Base-by-base conservation (phyloP, 2,113 vertebrate species). In the Zosterops lateralis region DNA sequence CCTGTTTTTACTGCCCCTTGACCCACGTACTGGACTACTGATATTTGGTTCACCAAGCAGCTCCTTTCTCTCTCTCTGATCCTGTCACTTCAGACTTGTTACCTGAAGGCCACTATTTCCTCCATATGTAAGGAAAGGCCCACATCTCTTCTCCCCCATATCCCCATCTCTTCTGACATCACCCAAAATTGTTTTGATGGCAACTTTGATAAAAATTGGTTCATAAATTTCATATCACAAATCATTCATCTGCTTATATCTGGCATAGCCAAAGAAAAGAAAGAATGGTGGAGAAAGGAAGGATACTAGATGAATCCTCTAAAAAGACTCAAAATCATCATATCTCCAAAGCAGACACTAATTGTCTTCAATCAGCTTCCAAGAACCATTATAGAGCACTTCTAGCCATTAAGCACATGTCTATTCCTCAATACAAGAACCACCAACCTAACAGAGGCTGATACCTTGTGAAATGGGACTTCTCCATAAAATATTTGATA, bases 401-500 rank as follows among this genome's bases (percentile, higher is more conserved):
- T 92, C 25, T 42, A 74, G 26, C 61, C 72, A 74, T 96, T 89
- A 96, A 75, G 64, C 22, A 76, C 9, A 28, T 2, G 31, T 87
- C 48, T 89, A 3, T 53, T 75, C n/a, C 50, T 87, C 57, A 32
- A 56, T 50, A 38, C 34, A 93, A 87, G 81, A 76, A 64, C 66
- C 44, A 40, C 20, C 51, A 83, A 54, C 53, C 38, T 91, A 87
- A 68, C 31, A 87, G 78, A 54, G 16, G 42, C 25, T 53, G 75
- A 87, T 87, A 89, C 58, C 91, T 90, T 32, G 54, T 80, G 86
- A 97, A 97, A 94, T 92, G 87, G 85, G 31, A 4, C 24, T 87
- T 91, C 72, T 90, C 54, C 48, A 51, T 89, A 85, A 96, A 96
- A 93, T 60, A 85, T 80, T 95, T 94, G 95, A 92, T 92, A 93